Base-by-base conservation (phyloP, 1,140 invertebrate genomes). In the Drosophila azteca region DNA sequence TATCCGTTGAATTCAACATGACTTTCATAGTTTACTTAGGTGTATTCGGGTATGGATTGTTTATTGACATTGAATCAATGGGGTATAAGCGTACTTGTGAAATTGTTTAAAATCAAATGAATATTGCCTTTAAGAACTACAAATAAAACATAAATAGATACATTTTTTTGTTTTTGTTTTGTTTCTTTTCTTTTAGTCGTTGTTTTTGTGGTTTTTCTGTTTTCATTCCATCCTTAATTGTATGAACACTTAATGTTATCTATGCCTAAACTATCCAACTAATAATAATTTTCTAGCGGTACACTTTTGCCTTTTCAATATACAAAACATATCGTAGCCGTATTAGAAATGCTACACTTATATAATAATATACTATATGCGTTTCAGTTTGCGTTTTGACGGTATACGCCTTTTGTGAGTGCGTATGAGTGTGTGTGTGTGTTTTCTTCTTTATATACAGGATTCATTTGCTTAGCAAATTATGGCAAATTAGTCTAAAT, bases 391-490 rank as follows among this genome's bases (percentile, higher is more conserved):
- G 35, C 35, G 62, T 39, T 53, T 57, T 39, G 22, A 45, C 22
- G 54, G 43, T 41, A 11, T 49, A 45, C 26, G 44, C 31, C 24
- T 54, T 65, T 64, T 64, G 24, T 57, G 58, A 64, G 20, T 51
- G 35, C 29, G 58, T 72, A n/a, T 51, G 35, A 22, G 13, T 55
- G 20, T 44, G 43, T 57, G 45, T 39, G 52, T 78, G 29, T 43
- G 52, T 48, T 31, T 43, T 73, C 54, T 70, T 35, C 48, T 48
- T 31, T 75, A 54, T 75, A 52, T 77, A 68, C 57, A 76, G 49
- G 59, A 71, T 79, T 61, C 61, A 90, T 90, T 90, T 90, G 85
- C 85, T 90, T 75, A 81, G 85, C 85, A 90, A 90, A 90, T 90
- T 90, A 90, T 90, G 85, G 85, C 85, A 90, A 70, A 87, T 80